Percentiles rank a stretch among this genome's conserved stretches.
Conservation (phyloP, 1,140 invertebrate genomes). For the Monomorium pharaonis region DNA sequence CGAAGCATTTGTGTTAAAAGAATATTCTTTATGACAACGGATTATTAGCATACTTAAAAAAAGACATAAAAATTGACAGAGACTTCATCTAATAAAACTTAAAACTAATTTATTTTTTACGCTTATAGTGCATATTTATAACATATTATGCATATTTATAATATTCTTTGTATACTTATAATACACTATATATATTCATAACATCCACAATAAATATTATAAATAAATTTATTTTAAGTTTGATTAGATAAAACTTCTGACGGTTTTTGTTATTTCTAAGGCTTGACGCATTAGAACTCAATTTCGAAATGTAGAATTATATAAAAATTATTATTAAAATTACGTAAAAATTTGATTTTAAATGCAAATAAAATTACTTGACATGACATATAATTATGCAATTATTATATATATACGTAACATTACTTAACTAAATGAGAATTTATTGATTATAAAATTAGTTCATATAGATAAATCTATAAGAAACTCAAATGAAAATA, state of each 20-base stretch:
- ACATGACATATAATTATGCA: too few species aligned
- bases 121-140: neutral
- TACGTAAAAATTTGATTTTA: neutral
- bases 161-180: neutral
- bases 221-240: neutral
- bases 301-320: neutral
- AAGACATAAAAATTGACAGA: neutral
- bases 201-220: neutral
- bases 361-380: neutral
- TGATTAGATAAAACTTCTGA: neutral
- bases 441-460: neutral
- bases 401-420: neutral
- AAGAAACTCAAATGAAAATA: neutral
- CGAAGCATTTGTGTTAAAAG: neutral
- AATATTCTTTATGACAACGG: neutral
- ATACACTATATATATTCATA: too few species aligned
- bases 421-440: neutral
- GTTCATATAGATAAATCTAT: neutral
- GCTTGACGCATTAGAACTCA: neutral
- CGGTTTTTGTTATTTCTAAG: neutral
- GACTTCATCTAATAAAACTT: neutral
- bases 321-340: neutral
- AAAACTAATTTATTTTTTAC: neutral
- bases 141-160: neutral
- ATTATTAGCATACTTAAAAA: neutral